phyloP scores from a whole-genome alignment of 2,797 vertebrate species.

The Mus minutoides region DNA sequence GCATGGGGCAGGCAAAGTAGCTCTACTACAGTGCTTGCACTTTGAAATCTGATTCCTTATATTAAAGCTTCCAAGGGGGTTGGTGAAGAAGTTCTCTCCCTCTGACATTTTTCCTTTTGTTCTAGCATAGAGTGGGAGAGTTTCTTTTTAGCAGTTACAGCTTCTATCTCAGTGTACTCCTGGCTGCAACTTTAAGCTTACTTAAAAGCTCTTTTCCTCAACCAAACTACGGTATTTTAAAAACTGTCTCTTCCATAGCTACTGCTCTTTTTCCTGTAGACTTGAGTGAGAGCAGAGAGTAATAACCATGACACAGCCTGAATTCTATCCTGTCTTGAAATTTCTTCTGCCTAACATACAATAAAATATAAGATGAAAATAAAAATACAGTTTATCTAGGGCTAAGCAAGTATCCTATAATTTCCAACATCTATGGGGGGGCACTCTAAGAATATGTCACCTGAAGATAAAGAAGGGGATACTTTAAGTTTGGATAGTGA shows the following conservation, averaged over 20 bases:
- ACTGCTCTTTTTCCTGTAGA: neutral
- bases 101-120: neutral
- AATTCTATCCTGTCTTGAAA: neutral
- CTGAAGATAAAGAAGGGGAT: neutral
- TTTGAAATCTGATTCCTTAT: slow-evolving; percentile 36
- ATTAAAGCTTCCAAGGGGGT: neutral
- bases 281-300: neutral
- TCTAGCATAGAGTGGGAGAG: neutral
- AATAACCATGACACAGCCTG: neutral
- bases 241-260: neutral
- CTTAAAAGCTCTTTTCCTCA: neutral
- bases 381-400: neutral
- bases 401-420: neutral
- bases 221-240: neutral
- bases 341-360: neutral
- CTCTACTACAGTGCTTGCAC: neutral
- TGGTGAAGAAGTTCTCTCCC: neutral
- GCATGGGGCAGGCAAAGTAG: neutral
- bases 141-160: neutral
- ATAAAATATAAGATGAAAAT: neutral
- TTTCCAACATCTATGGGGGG: neutral
- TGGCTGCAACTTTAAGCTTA: neutral
- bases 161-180: neutral
- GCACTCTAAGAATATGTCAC: neutral
- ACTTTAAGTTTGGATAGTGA: neutral